Conservation (phyloP, 2,888 invertebrate species). For the Tuberolachnus salignus region DNA sequence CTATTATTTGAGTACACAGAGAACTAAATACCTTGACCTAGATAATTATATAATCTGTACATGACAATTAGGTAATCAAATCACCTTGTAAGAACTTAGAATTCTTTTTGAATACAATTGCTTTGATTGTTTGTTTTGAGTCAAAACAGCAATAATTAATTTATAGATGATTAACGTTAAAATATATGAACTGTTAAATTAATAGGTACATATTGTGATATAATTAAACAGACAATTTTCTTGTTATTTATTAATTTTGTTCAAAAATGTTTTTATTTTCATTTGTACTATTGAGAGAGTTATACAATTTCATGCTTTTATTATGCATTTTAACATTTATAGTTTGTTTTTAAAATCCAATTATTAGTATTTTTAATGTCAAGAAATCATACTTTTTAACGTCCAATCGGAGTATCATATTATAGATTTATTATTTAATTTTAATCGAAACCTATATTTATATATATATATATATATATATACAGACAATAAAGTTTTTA, state of each 20-base stretch:
- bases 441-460: too few species aligned
- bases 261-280: not conserved
- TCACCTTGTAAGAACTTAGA: not conserved
- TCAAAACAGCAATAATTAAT: not conserved
- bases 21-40: slow-evolving; percentile 26
- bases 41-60: slow-evolving; percentile 1
- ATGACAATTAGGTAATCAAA: slow-evolving; percentile 4
- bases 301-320: slow-evolving; percentile 26
- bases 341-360: too few species aligned
- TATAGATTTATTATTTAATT: too few species aligned
- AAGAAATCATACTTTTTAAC: not conserved
- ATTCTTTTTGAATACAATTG: not conserved
- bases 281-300: slow-evolving; percentile 12
- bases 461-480: too few species aligned
- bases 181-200: not conserved
- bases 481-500: too few species aligned
- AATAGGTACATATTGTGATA: not conserved
- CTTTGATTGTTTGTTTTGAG: not conserved
- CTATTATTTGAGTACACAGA: not conserved
- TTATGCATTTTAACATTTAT: not conserved
- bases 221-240: not conserved
- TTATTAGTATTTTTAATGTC: not conserved
- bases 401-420: too few species aligned
- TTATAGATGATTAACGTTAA: not conserved
- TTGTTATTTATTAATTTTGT: not conserved